These are phyloP conservation scores for Phrynosoma platyrhinos DNA, from an alignment of 2,113 vertebrate species.

Conservation along the genomic window DNA sequence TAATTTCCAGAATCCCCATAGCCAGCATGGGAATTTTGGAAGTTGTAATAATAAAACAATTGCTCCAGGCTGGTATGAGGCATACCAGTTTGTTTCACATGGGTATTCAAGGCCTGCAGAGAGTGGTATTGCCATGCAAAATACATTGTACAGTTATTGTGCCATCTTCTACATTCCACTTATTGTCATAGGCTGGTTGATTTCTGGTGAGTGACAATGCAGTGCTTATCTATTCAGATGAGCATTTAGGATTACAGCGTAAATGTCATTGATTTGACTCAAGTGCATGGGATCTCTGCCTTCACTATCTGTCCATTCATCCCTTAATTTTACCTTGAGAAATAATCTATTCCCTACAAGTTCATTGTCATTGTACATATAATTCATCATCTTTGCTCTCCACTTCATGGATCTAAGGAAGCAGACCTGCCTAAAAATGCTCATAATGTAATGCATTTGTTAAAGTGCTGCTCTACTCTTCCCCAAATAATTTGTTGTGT, in stretches of 20 bases:
- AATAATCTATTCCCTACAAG: background rate
- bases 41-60: no score
- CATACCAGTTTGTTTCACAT: no score
- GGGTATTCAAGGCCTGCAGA: no score
- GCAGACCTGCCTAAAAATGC: background rate
- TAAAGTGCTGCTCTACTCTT: no score
- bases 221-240: background rate
- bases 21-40: no score
- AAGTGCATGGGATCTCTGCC: background rate
- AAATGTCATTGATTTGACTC: background rate
- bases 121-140: no score
- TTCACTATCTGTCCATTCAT: background rate
- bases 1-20: no score
- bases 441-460: background rate
- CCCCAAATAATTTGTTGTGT: conserved; percentile 24
- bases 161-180: no score
- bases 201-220: background rate
- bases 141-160: no score
- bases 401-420: background rate
- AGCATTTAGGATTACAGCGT: background rate
- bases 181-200: background rate
- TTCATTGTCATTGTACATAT: background rate
- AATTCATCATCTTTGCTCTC: background rate
- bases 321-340: background rate
- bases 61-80: no score